Conservation (phyloP, 2,113 vertebrate species). For the Halcyon senegalensis region DNA sequence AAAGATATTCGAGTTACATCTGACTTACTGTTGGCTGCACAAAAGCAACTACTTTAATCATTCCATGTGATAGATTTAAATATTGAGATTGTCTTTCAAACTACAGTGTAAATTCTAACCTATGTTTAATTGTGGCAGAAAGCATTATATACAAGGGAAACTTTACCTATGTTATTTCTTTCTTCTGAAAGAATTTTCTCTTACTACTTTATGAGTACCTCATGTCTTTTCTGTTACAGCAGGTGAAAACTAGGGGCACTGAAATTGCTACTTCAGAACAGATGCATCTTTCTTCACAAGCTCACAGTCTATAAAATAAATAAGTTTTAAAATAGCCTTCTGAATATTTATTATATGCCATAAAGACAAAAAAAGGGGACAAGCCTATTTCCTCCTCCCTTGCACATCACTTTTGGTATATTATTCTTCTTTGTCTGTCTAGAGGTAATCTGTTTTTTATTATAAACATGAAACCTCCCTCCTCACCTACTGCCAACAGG, state of each 20-base stretch:
- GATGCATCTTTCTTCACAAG: not conserved
- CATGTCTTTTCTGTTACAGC: not conserved
- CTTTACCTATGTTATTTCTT: not conserved
- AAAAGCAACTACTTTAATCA: not conserved
- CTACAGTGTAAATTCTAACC: not conserved
- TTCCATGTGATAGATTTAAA: not conserved
- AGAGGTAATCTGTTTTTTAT: not conserved
- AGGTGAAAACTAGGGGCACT: not conserved
- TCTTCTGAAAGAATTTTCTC: not conserved
- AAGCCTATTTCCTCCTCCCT: not conserved
- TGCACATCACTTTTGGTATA: not conserved
- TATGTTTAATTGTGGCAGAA: not conserved
- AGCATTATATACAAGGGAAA: not conserved
- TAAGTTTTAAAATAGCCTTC: not conserved
- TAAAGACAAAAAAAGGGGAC: not conserved
- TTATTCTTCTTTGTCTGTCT: not conserved
- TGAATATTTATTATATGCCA: not conserved
- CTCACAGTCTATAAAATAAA: not conserved
- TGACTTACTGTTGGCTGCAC: not conserved
- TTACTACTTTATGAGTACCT: not conserved
- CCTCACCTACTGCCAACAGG: not conserved
- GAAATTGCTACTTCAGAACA: not conserved
- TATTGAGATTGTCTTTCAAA: not conserved
- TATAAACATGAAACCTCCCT: not conserved
- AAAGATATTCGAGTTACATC: not conserved